Evolutionary conservation across 2,888 invertebrate species (phyloP), one percentile per base, ranked within the genome.

Genomic region (Phengaris alcon): DNA sequence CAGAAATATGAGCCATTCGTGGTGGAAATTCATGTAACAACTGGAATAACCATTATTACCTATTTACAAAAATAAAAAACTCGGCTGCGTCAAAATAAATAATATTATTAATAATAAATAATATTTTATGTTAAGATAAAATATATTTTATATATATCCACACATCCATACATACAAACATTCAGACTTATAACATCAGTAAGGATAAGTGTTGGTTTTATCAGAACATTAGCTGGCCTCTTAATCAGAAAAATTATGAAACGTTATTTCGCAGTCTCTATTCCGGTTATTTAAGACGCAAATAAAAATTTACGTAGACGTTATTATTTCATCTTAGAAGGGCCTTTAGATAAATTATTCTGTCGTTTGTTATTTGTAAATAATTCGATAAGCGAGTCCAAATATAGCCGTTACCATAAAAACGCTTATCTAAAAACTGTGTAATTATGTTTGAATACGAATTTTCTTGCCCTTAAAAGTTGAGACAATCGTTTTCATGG

Each of bases 301-400:
- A 64, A 64, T 64, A 10, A 64, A 35, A 64, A 64, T 35, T 64
- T 52, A 52, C 52, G 6, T 64, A 64, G 22, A 13, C 64, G 10
- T 64, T 35, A 64, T 64, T 64, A 44, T 55, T n/a, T 13, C 64
- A 64, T 13, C 64, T 15, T 13, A 64, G 64, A 64, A 64, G 64
- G 64, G 22, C 13, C 70, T 70, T 75, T 57, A 22, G 10, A 44
- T 64, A 4, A 22, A 75, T 75, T 22, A 54, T 75, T 69, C 75
- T 73, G 52, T 22, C n/a, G 55, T 52, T 54, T 55, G 55, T 9
- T 73, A n/a, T 22, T 22, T 22, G 22, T 22, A 22, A 13, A 55
- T 35, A 15, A 55, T 55, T 73, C 55, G 52, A 52, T 55, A 44
- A 64, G 64, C 64, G 35, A 35, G 64, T 12, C 64, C 64, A 64